Evolutionary conservation across 2,888 invertebrate genomes (phyloP), one percentile per base, ranked within the genome.

Genomic region (Crematogaster levior): DNA sequence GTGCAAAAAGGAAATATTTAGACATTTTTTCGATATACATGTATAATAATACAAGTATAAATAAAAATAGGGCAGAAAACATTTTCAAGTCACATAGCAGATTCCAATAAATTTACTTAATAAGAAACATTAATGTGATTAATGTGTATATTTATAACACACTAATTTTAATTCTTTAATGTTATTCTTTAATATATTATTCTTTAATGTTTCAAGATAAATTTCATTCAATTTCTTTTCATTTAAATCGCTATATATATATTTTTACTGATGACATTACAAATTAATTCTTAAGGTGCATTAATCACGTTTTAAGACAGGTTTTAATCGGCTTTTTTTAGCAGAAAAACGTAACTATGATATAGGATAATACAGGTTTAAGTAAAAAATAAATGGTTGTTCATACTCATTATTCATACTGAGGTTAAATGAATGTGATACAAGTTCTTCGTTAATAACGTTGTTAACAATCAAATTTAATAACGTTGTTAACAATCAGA

Each of bases 371-470:
- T 63, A 63, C 7, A n/a, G 4, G 15, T 83, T 82, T 81, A 86
- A 86, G 86, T 85, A 85, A 84, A 87, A 88, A 88, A 87, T 85
- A 84, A 88, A 83, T 84, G 84, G 85, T 79, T 77, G 70, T 81
- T 82, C 83, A n/a, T n/a, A 80, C 65, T 88, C 66, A 61, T 73
- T n/a, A 82, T 84, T 86, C 81, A 82, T 88, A 88, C n/a, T n/a
- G n/a, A 85, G 86, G 85, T 86, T 83, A 88, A 88, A 88, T 81
- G 83, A 85, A 85, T 81, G 74, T 83, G 84, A 80, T 74, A 82
- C 84, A 83, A 86, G 81, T 86, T 86, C 83, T 81, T 81, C 37
- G 84, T 73, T 82, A 84, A 88, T 80, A 63, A 82, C 70, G 72
- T 86, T 88, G n/a, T n/a, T n/a, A n/a, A n/a, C n/a, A n/a, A n/a